Percentiles rank a stretch among this genome's conserved stretches.
Conservation (phyloP, 1,140 invertebrate species). For the Asbolus verrucosus region DNA sequence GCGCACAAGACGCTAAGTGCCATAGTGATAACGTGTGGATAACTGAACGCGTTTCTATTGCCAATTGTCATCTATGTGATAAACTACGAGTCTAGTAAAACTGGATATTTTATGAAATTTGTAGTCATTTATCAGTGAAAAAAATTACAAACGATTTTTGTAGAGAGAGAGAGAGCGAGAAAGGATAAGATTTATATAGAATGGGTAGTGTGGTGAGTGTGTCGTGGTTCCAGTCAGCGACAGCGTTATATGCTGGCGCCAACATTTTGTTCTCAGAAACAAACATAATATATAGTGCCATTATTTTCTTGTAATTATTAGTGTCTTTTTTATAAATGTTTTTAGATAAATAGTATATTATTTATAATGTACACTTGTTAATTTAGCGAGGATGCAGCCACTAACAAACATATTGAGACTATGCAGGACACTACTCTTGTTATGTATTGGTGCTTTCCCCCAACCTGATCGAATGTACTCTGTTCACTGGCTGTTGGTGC, state of each 20-base stretch:
- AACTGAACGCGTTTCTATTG: slow-evolving; percentile 59
- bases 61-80: slow-evolving; percentile 66
- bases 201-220: slow-evolving; percentile 57
- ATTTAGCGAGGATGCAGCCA: slow-evolving; percentile 64
- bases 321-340: slow-evolving; percentile 64
- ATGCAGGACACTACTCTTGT: slow-evolving; percentile 52
- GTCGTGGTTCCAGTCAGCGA: slow-evolving; percentile 52
- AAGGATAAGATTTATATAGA: slow-evolving; percentile 54
- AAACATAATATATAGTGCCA: slow-evolving; percentile 63
- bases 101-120: slow-evolving; percentile 56
- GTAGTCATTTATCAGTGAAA: slow-evolving; percentile 58
- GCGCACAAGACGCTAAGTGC: slow-evolving; percentile 58
- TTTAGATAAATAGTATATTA: slow-evolving; percentile 63
- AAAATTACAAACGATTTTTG: slow-evolving; percentile 50
- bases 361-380: slow-evolving; percentile 65
- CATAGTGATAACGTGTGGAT: slow-evolving; percentile 63
- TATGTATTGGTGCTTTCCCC: slow-evolving; percentile 63
- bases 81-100: slow-evolving; percentile 62
- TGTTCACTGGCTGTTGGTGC: slow-evolving; percentile 58
- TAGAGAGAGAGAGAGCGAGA: slow-evolving; percentile 51
- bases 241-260: slow-evolving; percentile 46
- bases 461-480: slow-evolving; percentile 60
- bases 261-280: slow-evolving; percentile 55
- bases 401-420: slow-evolving; percentile 56
- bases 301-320: slow-evolving; percentile 64